Conservation (phyloP, 2,888 invertebrate genomes). For the Agrilus biguttatus region DNA sequence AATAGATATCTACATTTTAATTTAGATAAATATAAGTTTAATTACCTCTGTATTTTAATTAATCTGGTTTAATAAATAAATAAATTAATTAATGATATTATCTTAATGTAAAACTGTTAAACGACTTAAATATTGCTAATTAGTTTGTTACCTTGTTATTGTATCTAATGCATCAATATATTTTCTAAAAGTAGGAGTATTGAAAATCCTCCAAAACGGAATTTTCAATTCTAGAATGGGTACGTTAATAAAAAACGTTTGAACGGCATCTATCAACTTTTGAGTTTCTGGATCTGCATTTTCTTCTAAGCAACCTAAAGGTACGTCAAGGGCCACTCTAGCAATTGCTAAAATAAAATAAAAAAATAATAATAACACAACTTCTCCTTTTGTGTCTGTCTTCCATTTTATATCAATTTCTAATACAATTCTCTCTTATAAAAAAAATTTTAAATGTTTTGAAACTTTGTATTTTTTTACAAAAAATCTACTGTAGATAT, state of each 20-base stretch:
- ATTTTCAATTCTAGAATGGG: constrained; percentile 48
- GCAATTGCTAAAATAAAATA: constrained; percentile 40
- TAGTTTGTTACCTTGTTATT: constrained; percentile 41
- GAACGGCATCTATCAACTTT: constrained; percentile 48
- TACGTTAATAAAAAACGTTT: constrained; percentile 50
- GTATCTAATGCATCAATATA: constrained; percentile 53
- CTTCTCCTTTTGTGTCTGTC: no score
- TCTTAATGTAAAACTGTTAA: no score
- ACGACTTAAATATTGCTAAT: neutral
- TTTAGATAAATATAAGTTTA: no score
- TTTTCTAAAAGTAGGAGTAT: constrained; percentile 44
- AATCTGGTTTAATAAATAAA: no score
- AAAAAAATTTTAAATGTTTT: neutral
- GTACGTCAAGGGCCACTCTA: constrained; percentile 48
- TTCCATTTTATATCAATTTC: no score
- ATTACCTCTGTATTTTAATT: no score
- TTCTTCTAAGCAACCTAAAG: constrained; percentile 48
- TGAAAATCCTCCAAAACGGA: constrained; percentile 53
- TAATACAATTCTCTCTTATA: neutral
- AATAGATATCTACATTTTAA: neutral
- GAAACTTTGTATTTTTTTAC: no score
- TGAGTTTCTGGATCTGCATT: constrained; percentile 41
- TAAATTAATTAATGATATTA: no score
- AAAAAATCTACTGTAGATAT: no score
- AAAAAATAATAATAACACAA: constrained; percentile 1